phyloP scores from a whole-genome alignment of 2,113 vertebrate species.

The Tautogolabrus adspersus region DNA sequence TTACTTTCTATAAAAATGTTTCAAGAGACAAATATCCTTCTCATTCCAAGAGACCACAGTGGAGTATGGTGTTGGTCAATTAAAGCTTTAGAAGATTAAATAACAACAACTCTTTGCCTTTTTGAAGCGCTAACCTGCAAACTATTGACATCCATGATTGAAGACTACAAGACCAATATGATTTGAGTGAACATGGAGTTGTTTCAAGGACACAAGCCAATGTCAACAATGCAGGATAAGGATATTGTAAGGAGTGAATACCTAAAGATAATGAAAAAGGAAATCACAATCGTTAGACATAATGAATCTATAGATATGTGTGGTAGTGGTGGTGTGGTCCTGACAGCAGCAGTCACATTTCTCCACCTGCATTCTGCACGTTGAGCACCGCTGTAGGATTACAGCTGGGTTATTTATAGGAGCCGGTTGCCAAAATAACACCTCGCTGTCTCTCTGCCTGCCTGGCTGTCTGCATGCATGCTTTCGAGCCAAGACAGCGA shows the following conservation, averaged over 20 bases:
- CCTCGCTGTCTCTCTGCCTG: constrained; percentile 53
- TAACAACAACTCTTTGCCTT: too few species aligned
- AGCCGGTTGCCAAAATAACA: constrained; percentile 79
- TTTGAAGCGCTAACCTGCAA: background rate
- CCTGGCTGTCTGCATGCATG: constrained; percentile 30
- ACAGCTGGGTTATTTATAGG: constrained; percentile 82
- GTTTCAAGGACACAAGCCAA: constrained; percentile 6
- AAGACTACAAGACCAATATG: too few species aligned
- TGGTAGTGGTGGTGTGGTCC: constrained; percentile 34
- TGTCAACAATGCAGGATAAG: background rate
- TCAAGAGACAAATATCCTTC: too few species aligned
- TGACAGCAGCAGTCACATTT: constrained; percentile 57
- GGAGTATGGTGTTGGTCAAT: too few species aligned
- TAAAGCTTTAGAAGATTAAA: too few species aligned
- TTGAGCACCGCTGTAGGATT: constrained; percentile 59
- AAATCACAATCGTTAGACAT: background rate
- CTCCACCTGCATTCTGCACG: constrained; percentile 61
- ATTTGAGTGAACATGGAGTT: background rate
- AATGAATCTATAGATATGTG: background rate
- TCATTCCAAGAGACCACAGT: too few species aligned
- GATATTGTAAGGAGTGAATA: background rate
- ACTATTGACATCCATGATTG: background rate
- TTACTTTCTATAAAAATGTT: too few species aligned
- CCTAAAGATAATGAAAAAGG: background rate
- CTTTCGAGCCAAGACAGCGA: constrained; percentile 43